Evolutionary conservation across 2,797 vertebrate genomes (phyloP), one percentile per base, ranked within the genome.

Genomic region (Sebastes minor): DNA sequence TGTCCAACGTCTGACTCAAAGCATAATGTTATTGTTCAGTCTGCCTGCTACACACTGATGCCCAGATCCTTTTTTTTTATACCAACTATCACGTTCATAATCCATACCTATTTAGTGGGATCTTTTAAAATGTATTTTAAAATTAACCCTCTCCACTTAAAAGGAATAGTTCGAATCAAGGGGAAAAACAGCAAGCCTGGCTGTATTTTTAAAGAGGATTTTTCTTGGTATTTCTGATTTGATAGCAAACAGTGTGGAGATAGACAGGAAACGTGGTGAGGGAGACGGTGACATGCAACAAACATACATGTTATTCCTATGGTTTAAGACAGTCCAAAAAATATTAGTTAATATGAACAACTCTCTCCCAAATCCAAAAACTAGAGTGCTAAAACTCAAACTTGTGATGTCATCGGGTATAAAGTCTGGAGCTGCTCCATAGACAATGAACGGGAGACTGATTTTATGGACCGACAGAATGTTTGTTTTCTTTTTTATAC

Each of bases 1-100:
- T 64, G 78, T 81, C 79, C 76, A 84, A 87, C 77, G 59, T 56
- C 77, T 64, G 78, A 82, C 79, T 78, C 55, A 69, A 84, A 82
- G 67, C 74, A 84, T 35, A 81, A 86, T 77, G 74, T 88, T 77
- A 71, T 74, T 73, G 27, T 87, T 87, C 57, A 71, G 61, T 56
- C 65, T 76, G 74, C 42, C 32, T n/a, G 13, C 42, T 35, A 61
- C 32, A 60, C 27, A 30, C 60, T 46, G 63, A 82, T 76, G 25
- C 35, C 6, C 2, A 71, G 12, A 76, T 66, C 42, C 13, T 64
- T 59, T 71, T 7, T 7, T 52, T 30, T 71, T 42, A 42, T 42
- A 72, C 14, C 28, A 49, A 27, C 76, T 55, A 27, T 62, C 60
- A 67, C 2, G 18, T 59, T 61, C 16, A 64, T 38, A 73, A 38